These are phyloP conservation scores for Palloptera scutellata DNA, from an alignment of 2,888 invertebrate species.

Conservation along the genomic window DNA sequence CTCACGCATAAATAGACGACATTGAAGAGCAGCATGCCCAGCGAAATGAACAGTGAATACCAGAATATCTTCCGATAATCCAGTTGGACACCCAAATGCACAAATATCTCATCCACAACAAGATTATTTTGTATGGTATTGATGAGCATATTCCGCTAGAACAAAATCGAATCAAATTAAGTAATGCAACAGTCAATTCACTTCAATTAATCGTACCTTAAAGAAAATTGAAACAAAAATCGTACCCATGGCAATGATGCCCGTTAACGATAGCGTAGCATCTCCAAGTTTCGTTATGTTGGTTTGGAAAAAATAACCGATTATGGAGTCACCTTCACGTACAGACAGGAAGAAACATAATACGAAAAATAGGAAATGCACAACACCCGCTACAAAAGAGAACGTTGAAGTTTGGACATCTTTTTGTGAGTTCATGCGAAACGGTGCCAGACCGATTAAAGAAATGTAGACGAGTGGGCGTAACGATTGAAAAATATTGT, in stretches of 20 bases:
- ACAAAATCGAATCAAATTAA: background rate
- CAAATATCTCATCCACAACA: slow-evolving; percentile 56
- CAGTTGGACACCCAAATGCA: slow-evolving; percentile 54
- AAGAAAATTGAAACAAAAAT: slow-evolving; percentile 47
- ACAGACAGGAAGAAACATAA: slow-evolving; percentile 53
- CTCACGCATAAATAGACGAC: slow-evolving; percentile 57
- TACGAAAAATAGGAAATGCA: slow-evolving; percentile 55
- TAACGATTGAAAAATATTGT: slow-evolving; percentile 59
- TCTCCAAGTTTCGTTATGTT: slow-evolving; percentile 60
- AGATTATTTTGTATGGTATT: slow-evolving; percentile 54
- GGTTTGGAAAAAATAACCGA: slow-evolving; percentile 62
- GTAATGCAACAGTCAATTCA: background rate
- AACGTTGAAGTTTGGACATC: slow-evolving; percentile 56
- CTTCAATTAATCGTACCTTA: slow-evolving; percentile 36
- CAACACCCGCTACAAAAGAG: slow-evolving; percentile 52
- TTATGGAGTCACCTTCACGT: slow-evolving; percentile 57
- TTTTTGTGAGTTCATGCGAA: slow-evolving; percentile 52
- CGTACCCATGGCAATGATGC: slow-evolving; percentile 57
- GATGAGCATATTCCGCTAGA: slow-evolving; percentile 48
- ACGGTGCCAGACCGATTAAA: slow-evolving; percentile 57
- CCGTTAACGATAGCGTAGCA: slow-evolving; percentile 54
- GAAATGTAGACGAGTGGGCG: slow-evolving; percentile 57
- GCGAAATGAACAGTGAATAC: slow-evolving; percentile 52
- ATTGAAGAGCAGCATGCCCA: slow-evolving; percentile 56
- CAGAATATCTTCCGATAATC: slow-evolving; percentile 55